Evolutionary conservation across 2,113 vertebrate genomes (phyloP), one percentile per base, ranked within the genome.

Genomic region (Syngnathus floridae): DNA sequence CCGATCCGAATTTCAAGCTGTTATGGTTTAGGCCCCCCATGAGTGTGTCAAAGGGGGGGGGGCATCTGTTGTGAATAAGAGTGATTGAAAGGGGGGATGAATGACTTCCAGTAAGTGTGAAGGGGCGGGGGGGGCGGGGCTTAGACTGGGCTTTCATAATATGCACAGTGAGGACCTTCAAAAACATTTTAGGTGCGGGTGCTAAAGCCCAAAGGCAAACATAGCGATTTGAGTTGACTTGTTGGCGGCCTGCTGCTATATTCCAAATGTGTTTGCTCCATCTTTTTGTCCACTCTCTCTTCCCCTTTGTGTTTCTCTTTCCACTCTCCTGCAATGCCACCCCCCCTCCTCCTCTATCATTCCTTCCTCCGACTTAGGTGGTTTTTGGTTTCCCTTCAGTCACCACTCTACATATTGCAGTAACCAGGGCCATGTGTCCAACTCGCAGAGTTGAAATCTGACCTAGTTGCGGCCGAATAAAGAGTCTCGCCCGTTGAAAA

Each of bases 341-440:
- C 12, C 38, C 26, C n/a, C 56, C 43, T n/a, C 43, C 57, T 4
- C 21, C 22, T 10, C 56, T 1, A 14, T 49, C 45, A 10, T 49
- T 37, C 57, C 52, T 71, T 67, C 52, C 60, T 67, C 54, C 57
- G 56, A 46, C 68, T 74, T 66, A 74, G 69, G 56, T 71, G 76
- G 74, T 84, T 84, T 87, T 79, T 75, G 70, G 75, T 84, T 88
- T 83, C 74, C 73, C 67, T 75, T 87, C 86, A 85, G 75, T 90
- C 79, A 84, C 74, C 75, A 46, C 69, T 73, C 72, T 62, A 79
- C 65, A 77, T 76, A 79, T 70, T 81, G 76, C 72, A 73, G 75
- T 83, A 90, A 90, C 81, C 72, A 85, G 76, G 65, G 58, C 80
- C 87, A 87, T 87, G 78, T 89, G 86, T 84, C 49, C 12, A 6